Evolutionary conservation across 2,113 vertebrate genomes (phyloP), one percentile per base, ranked within the genome.

Genomic region (Ictalurus punctatus): DNA sequence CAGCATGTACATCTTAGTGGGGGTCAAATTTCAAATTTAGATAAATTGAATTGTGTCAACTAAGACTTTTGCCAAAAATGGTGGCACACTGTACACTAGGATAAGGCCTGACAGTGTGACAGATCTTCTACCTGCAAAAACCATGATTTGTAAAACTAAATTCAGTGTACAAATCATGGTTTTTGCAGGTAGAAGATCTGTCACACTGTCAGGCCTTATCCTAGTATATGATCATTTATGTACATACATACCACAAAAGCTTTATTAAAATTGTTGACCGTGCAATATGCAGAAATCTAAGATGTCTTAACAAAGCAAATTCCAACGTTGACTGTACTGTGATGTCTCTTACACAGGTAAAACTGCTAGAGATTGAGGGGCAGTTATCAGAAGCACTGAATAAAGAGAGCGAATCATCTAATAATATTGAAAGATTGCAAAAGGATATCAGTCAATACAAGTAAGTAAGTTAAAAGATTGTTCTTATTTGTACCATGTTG

Each of bases 361-460:
- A 96, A 94, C 84, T 96, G 78, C 87, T 92, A 89, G 92, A 95
- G 89, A 95, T 97, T 89, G 93, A 96, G 93, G 93, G 59, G 83
- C 92, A 96, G 6, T 92, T 99, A 92, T 93, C 91, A 73, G 87
- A 59, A 87, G 92, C 95, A 94, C 88, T 76, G 54, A 93, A 94
- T 92, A 96, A 96, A 92, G 95, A 96, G 86, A 89, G 94, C 71
- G 93, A 95, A 89, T 93, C 89, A 86, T 93, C 92, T 56, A 87
- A 93, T 74, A 92, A 96, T 86, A 92, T 96, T 91, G 83, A 94
- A 86, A 94, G 90, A 85, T 96, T 95, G 94, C 96, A 91, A 90
- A 92, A 91, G 91, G 96, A 90, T 91, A 94, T 94, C 88, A 54
- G 94, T 89, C 93, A 92, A 88, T 94, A 97, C 83, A 90, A 93